Percentiles rank a stretch among this genome's conserved stretches.
Evolutionary conservation across 23 tunicate species (phyloP).

Genomic region (Styela plicata): DNA sequence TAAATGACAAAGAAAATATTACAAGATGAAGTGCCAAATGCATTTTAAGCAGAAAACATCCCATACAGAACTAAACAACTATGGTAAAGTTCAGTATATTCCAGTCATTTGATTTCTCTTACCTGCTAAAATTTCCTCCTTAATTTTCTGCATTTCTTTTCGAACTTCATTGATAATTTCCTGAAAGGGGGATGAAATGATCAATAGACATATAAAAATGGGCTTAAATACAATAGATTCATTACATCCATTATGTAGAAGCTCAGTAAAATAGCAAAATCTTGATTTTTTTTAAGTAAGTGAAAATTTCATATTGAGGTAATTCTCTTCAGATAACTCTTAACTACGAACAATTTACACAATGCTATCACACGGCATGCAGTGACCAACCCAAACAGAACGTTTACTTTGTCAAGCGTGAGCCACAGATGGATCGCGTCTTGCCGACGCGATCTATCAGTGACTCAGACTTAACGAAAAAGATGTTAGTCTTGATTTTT

Average conservation of each 20-base stretch:
- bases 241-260: not conserved
- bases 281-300: not conserved
- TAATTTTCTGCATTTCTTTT: conserved; percentile 66
- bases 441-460: too few relatives aligned
- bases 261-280: not conserved
- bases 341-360: not conserved
- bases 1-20: not conserved
- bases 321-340: not conserved
- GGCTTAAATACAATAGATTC: not conserved
- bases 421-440: too few relatives aligned
- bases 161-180: conserved; percentile 78
- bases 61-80: not conserved
- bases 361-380: not conserved
- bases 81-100: not conserved
- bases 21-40: too few relatives aligned
- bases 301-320: not conserved
- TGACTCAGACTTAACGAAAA: too few relatives aligned
- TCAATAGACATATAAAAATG: too few relatives aligned
- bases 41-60: too few relatives aligned
- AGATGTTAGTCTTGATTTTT: too few relatives aligned
- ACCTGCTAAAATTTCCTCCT: conserved; percentile 82
- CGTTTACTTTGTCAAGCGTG: too few relatives aligned
- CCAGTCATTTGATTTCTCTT: not conserved
- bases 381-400: too few relatives aligned
- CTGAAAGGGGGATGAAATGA: too few relatives aligned